phyloP scores from a whole-genome alignment of 2,797 vertebrate species.

The Pelodytes ibericus region DNA sequence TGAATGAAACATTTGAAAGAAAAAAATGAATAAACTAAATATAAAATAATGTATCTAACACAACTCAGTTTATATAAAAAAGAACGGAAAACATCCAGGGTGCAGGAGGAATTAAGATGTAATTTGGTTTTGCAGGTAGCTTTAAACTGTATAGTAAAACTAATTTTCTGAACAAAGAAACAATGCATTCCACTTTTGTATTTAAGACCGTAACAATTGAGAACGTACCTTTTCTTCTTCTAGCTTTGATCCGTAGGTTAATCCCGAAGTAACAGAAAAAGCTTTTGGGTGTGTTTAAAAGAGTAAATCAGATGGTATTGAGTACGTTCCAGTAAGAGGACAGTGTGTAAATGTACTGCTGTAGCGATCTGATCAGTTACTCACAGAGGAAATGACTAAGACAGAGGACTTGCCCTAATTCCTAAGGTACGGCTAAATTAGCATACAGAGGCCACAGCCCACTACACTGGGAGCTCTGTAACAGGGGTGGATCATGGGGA shows the following conservation, averaged over 20 bases:
- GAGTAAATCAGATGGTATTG: not conserved
- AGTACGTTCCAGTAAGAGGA: not conserved
- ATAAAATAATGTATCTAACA: too few relatives aligned
- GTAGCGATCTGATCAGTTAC: conserved; percentile 1
- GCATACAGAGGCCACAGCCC: conserved; percentile 34
- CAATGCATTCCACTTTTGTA: not conserved
- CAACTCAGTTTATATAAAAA: too few relatives aligned
- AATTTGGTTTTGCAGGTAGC: not conserved
- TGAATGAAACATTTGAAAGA: too few relatives aligned
- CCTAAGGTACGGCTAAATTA: conserved; percentile 48
- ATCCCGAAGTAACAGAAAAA: not conserved
- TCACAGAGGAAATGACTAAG: conserved; percentile 53
- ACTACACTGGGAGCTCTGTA: not conserved
- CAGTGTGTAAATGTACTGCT: not conserved
- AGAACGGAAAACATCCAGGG: too few relatives aligned
- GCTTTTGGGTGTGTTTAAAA: conserved; percentile 1
- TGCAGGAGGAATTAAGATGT: not conserved
- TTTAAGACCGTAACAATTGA: not conserved
- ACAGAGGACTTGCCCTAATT: conserved; percentile 42
- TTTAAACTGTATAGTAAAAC: not conserved
- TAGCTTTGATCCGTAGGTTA: not conserved
- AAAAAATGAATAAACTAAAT: too few relatives aligned
- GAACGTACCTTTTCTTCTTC: conserved; percentile 8
- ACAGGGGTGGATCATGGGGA: conserved; percentile 6
- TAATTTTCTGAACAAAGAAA: not conserved